Conservation (phyloP, 1,140 invertebrate species). For the Mycetomoellerius zeteki region DNA sequence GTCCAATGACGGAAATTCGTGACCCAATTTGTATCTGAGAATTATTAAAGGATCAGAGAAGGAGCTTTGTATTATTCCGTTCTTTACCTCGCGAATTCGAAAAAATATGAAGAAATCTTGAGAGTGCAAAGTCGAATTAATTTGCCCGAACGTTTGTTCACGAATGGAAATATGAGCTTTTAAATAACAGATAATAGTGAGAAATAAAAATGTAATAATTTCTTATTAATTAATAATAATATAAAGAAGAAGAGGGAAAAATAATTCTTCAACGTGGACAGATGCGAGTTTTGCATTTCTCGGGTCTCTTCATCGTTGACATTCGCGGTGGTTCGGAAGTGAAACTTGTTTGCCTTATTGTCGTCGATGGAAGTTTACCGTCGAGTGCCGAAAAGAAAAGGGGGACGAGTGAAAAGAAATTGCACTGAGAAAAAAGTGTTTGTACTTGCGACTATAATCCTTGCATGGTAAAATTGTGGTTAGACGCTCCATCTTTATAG, state of each 20-base stretch:
- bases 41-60: conserved; percentile 39
- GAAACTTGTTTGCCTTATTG: neutral
- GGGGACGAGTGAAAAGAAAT: neutral
- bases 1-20: conserved; percentile 58
- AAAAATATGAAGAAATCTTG: neutral
- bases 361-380: neutral
- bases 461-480: too few species aligned
- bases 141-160: neutral
- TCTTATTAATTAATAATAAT: neutral
- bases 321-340: neutral
- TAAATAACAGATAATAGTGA: too few species aligned
- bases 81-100: neutral
- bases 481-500: too few species aligned
- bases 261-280: neutral
- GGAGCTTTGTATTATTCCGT: conserved; percentile 25
- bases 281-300: neutral
- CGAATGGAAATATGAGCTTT: neutral
- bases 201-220: neutral
- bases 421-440: too few species aligned
- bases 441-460: too few species aligned
- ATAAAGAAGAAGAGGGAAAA: neutral
- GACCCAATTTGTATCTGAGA: conserved; percentile 49
- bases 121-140: neutral
- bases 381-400: neutral
- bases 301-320: neutral